phyloP scores from a whole-genome alignment of 2,888 invertebrate genomes.

The Brachypalpus laphriformis region DNA sequence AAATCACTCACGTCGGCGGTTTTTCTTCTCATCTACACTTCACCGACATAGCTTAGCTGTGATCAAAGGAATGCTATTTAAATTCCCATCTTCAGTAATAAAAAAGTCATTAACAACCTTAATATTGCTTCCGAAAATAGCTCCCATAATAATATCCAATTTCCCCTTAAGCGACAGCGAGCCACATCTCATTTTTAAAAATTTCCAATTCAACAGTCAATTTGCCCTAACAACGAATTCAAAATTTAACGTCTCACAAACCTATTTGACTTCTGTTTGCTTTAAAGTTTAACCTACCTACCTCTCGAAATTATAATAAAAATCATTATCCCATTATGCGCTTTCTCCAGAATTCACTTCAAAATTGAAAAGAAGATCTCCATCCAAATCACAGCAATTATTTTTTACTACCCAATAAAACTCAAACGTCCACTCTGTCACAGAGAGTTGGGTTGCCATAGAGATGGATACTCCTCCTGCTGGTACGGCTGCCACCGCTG shows the following conservation, averaged over 20 bases:
- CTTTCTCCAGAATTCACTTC: slow-evolving; percentile 31
- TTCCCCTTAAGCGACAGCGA: neutral
- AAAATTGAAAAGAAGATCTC: neutral
- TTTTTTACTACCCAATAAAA: slow-evolving; percentile 50
- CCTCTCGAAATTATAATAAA: neutral
- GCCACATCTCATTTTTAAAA: neutral
- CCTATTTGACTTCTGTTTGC: slow-evolving; percentile 4
- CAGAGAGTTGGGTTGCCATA: slow-evolving; percentile 1
- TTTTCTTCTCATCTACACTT: neutral
- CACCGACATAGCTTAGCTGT: neutral
- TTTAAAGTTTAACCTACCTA: neutral
- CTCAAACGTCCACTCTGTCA: slow-evolving; percentile 9
- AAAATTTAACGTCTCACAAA: neutral
- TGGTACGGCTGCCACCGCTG: neutral
- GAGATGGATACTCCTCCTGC: slow-evolving; percentile 8
- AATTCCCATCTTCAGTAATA: neutral
- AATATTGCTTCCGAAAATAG: neutral
- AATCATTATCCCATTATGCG: slow-evolving; percentile 6
- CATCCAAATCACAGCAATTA: slow-evolving; percentile 44
- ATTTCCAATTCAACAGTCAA: neutral
- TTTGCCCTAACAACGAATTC: neutral
- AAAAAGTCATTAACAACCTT: neutral
- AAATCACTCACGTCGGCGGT: neutral
- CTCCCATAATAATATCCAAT: neutral
- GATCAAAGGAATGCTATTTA: neutral